Conservation (phyloP, 2,797 vertebrate genomes). For the Malurus splendens region DNA sequence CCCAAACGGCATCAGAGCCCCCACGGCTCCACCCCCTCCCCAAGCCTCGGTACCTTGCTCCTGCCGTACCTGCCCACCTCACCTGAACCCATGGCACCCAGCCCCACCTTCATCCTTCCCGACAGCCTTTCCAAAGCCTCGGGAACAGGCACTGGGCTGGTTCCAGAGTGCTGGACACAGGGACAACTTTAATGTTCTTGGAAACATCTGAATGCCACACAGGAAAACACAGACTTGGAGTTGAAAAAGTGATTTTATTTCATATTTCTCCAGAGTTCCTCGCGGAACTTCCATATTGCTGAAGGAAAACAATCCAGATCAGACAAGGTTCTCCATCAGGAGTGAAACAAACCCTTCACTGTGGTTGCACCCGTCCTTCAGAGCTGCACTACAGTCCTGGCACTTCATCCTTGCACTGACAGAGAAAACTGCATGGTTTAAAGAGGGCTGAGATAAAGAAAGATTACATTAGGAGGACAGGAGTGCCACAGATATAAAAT, state of each 20-base stretch:
- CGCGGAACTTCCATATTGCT: constrained; percentile 35
- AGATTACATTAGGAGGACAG: constrained; percentile 44
- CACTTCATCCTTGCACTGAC: neutral
- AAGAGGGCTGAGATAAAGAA: neutral
- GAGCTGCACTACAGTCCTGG: neutral
- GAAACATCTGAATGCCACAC: neutral
- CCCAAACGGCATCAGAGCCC: too few relatives aligned
- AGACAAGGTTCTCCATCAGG: constrained; percentile 58
- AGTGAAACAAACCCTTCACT: constrained; percentile 59
- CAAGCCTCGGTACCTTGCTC: too few relatives aligned
- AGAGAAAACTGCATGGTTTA: neutral
- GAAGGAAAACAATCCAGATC: constrained; percentile 21
- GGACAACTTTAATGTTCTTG: neutral
- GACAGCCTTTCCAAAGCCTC: neutral
- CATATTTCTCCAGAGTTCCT: constrained; percentile 65
- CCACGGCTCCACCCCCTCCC: too few relatives aligned
- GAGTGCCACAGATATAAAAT: constrained; percentile 81
- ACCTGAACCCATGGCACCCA: neutral
- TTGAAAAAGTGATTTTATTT: constrained; percentile 75
- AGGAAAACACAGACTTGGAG: neutral
- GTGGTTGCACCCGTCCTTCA: neutral
- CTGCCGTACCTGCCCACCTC: neutral
- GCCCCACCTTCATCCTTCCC: neutral
- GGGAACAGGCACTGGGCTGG: too few relatives aligned
- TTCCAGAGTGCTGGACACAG: neutral